Evolutionary conservation across 2,888 invertebrate species (phyloP).

Genomic region (Spodoptera littoralis): DNA sequence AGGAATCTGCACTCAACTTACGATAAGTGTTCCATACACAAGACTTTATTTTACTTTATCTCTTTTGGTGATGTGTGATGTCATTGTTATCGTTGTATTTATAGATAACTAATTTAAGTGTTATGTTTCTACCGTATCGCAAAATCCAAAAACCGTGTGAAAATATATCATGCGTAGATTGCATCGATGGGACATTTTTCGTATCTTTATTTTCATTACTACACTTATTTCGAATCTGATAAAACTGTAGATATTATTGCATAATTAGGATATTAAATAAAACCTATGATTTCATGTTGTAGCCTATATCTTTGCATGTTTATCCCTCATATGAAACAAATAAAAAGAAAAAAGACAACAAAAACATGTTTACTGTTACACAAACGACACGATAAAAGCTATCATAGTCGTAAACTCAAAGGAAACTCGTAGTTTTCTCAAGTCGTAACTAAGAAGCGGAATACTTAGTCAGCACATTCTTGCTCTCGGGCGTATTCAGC

Average conservation of each 20-base stretch:
- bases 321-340: too few species aligned
- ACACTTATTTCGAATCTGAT: too few species aligned
- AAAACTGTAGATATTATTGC: too few species aligned
- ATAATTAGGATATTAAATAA: too few species aligned
- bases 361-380: slow-evolving; percentile 12
- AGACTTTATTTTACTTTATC: slow-evolving; percentile 37
- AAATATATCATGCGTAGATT: slow-evolving; percentile 24
- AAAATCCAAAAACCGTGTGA: slow-evolving; percentile 13
- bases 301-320: too few species aligned
- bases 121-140: slow-evolving; percentile 37
- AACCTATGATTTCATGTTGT: too few species aligned
- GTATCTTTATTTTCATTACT: too few species aligned
- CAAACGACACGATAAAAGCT: slow-evolving; percentile 43
- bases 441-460: slow-evolving; percentile 62
- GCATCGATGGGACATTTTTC: too few species aligned
- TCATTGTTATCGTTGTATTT: slow-evolving; percentile 45
- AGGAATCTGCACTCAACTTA: slow-evolving; percentile 27
- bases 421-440: slow-evolving; percentile 52
- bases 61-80: slow-evolving; percentile 17
- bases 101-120: slow-evolving; percentile 42
- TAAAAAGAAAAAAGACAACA: background rate
- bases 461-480: slow-evolving; percentile 66
- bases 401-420: slow-evolving; percentile 55
- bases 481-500: slow-evolving; percentile 62
- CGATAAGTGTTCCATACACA: slow-evolving; percentile 19